These are phyloP conservation scores for Drosophila borealis DNA, from an alignment of 2,888 invertebrate species.

Conservation along the genomic window DNA sequence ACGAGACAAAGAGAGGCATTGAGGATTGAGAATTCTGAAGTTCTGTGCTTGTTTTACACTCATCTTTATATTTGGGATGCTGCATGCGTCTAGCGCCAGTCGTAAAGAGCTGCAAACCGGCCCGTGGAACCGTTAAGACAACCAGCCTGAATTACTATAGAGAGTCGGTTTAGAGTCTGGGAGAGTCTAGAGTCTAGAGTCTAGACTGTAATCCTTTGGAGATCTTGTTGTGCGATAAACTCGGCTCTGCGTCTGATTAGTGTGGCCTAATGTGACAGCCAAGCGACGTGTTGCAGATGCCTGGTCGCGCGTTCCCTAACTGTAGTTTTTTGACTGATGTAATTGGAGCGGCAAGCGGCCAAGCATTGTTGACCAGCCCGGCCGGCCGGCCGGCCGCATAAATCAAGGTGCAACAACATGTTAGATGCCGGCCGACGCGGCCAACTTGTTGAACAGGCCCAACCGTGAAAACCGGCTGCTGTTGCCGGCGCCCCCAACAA, in stretches of 20 bases:
- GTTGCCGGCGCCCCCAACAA: constrained; percentile 15
- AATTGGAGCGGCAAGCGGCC: constrained; percentile 64
- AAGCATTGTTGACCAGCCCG: constrained; percentile 50
- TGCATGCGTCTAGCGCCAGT: constrained; percentile 55
- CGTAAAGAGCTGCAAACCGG: constrained; percentile 61
- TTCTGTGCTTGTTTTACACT: background rate
- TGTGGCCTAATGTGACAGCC: constrained; percentile 76
- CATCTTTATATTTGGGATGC: constrained; percentile 14
- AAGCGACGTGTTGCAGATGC: constrained; percentile 64
- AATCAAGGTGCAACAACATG: constrained; percentile 60
- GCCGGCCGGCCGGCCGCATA: constrained; percentile 47
- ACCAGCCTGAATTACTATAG: constrained; percentile 16
- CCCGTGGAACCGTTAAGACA: constrained; percentile 61
- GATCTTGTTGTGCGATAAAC: constrained; percentile 74
- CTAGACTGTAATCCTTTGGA: constrained; percentile 74
- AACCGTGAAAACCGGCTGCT: constrained; percentile 41
- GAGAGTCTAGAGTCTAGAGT: constrained; percentile 42
- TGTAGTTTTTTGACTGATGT: constrained; percentile 72
- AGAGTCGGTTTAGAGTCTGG: constrained; percentile 28
- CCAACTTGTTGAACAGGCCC: constrained; percentile 58
- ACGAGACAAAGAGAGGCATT: constrained; percentile 50
- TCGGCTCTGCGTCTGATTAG: constrained; percentile 72
- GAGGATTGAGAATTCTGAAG: constrained; percentile 21
- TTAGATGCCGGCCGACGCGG: constrained; percentile 52
- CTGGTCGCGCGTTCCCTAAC: constrained; percentile 45